Evolutionary conservation across 2,113 vertebrate species (phyloP), one percentile per base, ranked within the genome.

Genomic region (Heliornis fulica): DNA sequence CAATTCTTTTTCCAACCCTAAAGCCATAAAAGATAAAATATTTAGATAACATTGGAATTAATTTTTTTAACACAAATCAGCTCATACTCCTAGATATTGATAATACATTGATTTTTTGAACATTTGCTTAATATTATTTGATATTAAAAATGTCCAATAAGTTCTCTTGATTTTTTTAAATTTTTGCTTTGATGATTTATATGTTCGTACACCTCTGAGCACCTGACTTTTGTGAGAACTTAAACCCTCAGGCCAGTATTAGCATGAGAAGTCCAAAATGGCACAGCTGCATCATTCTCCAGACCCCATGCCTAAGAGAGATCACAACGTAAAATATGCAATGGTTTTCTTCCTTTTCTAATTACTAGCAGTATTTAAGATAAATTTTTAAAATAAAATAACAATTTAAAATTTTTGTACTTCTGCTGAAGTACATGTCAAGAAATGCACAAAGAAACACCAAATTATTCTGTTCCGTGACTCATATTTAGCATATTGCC

Each of bases 401-500:
- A 9, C 26, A 83, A 41, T 75, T 90, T 71, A 13, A 15, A 84
- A 92, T 54, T 79, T 75, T 54, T 72, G 7, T 91, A 11, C 28
- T 85, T 87, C 59, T 90, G 36, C 34, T 88, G 53, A 91, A 91
- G 38, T 48, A 25, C 15, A 9, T 41, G 59, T 91, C 91, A 79
- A 85, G 65, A 86, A 63, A 90, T 32, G 21, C 25, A 87, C 75
- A 93, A 91, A 81, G 32, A 86, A 86, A 38, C 46, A 88, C 38
- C 46, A 69, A 77, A 93, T 69, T 91, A 90, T 88, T 83, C 50
- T 14, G 8, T 95, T 95, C 38, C 56, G 66, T 88, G 75, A 93
- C 71, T 95, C 94, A 91, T 56, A 78, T 95, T 96, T 88, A 90
- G 82, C 78, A 84, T 34, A 79, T 41, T 54, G 51, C 32, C 65